These are phyloP conservation scores for Siderastrea siderea DNA, from an alignment of 92 coral and sea anemone genomes.

Conservation along the genomic window DNA sequence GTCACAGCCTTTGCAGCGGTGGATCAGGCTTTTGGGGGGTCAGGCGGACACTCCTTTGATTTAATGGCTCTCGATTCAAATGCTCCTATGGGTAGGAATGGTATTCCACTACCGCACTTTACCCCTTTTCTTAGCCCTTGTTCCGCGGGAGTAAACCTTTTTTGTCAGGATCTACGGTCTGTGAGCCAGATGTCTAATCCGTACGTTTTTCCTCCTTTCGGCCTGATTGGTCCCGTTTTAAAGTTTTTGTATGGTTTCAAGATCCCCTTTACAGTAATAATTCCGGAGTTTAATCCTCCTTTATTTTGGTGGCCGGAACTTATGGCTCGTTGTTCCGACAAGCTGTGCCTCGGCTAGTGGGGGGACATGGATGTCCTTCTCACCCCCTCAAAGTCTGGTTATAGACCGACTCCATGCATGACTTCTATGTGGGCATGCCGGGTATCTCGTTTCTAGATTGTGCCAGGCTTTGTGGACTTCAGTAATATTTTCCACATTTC, in stretches of 20 bases:
- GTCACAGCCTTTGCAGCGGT: constrained; percentile 14
- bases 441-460: constrained; percentile 7
- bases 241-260: constrained; percentile 13
- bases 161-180: constrained; percentile 31
- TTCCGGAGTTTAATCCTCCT: constrained; percentile 11
- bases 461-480: background rate
- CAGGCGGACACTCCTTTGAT: constrained; percentile 26
- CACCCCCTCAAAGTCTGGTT: constrained; percentile 36
- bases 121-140: constrained; percentile 29
- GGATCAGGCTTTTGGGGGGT: constrained; percentile 31
- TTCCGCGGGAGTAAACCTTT: constrained; percentile 48
- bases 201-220: constrained; percentile 49
- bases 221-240: constrained; percentile 28
- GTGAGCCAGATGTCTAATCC: constrained; percentile 42
- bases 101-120: constrained; percentile 43
- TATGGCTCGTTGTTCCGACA: background rate
- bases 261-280: constrained; percentile 35
- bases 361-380: constrained; percentile 6
- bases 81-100: constrained; percentile 20
- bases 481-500: background rate
- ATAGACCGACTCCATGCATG: background rate
- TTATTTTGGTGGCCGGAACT: constrained; percentile 52
- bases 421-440: constrained; percentile 31
- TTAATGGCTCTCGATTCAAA: constrained; percentile 53
- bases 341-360: background rate